Conservation (phyloP, 2,888 invertebrate species). For the Autographa pulchrina region DNA sequence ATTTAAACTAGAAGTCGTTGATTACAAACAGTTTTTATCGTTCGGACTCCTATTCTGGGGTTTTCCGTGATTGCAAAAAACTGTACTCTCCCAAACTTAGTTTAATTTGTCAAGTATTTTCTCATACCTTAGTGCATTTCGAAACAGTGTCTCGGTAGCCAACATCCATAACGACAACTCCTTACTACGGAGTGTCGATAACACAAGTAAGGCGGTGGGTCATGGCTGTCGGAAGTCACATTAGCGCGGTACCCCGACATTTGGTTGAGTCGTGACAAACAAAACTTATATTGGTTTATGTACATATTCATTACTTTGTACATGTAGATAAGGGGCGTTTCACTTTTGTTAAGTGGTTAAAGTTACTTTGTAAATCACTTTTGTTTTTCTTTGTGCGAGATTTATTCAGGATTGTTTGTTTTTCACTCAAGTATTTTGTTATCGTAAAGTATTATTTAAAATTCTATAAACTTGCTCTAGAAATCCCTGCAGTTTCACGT, state of each 20-base stretch:
- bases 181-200: slow-evolving; percentile 32
- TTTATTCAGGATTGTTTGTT: neutral
- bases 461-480: no score
- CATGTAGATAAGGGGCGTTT: neutral
- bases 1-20: no score
- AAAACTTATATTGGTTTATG: neutral
- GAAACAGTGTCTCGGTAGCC: slow-evolving; percentile 1
- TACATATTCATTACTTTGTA: slow-evolving; percentile 6
- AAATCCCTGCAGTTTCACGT: no score
- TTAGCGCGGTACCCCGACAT: slow-evolving; percentile 16
- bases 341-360: neutral
- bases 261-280: slow-evolving; percentile 8
- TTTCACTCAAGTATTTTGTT: no score
- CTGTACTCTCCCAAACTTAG: no score
- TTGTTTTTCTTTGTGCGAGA: no score
- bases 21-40: no score
- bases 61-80: no score
- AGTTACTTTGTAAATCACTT: neutral
- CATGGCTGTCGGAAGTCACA: slow-evolving; percentile 52
- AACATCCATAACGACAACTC: neutral
- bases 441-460: no score
- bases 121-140: neutral
- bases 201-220: slow-evolving; percentile 30
- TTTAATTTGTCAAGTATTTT: no score
- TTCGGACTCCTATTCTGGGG: no score